These are phyloP conservation scores for Gnathonemus longibarbis DNA, from an alignment of 2,113 vertebrate species.

Conservation along the genomic window DNA sequence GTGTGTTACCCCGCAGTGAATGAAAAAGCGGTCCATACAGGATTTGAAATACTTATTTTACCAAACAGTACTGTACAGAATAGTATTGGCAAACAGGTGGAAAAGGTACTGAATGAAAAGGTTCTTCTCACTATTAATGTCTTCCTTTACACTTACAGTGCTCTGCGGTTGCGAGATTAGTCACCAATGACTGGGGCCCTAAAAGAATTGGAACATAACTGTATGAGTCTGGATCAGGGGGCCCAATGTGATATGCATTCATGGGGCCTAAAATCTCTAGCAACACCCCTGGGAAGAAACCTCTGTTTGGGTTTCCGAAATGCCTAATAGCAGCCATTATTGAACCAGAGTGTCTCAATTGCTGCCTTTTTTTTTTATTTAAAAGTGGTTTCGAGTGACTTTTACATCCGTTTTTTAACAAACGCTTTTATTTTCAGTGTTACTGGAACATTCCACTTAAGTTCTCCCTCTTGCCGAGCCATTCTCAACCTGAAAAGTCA, in stretches of 20 bases:
- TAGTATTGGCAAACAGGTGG: neutral
- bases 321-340: neutral
- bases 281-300: neutral
- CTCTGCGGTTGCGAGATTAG: neutral
- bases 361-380: neutral
- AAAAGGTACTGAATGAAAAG: neutral
- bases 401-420: conserved; percentile 8
- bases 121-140: neutral
- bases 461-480: conserved; percentile 17
- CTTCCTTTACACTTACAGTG: neutral
- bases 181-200: neutral
- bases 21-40: neutral
- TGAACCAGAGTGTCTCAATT: neutral
- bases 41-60: neutral
- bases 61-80: neutral
- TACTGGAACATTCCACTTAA: neutral
- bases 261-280: too few species aligned
- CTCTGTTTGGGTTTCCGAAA: neutral
- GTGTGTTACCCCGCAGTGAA: neutral
- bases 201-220: too few species aligned
- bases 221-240: too few species aligned
- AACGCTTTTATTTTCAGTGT: neutral
- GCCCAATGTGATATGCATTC: too few species aligned
- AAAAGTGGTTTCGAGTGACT: conserved; percentile 9
- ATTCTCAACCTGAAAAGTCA: conserved; percentile 42